These are phyloP conservation scores for Cyclopterus lumpus DNA, from an alignment of 2,797 vertebrate species.

Conservation along the genomic window DNA sequence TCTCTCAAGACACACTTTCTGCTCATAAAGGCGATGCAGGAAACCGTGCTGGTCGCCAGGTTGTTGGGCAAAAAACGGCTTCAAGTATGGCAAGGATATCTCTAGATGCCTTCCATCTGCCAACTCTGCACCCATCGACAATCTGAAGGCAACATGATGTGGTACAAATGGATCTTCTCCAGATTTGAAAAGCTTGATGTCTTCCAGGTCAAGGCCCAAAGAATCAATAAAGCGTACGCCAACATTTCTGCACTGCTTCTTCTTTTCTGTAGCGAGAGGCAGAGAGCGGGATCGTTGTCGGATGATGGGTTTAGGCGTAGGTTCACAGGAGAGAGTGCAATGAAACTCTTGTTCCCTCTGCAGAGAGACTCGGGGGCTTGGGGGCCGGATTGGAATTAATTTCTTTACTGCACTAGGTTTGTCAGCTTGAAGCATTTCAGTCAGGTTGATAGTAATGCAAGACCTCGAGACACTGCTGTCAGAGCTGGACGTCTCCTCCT, in stretches of 20 bases:
- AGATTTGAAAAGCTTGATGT: constrained; percentile 89
- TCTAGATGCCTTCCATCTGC: constrained; percentile 85
- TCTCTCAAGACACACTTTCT: constrained; percentile 91
- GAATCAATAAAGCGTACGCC: constrained; percentile 95
- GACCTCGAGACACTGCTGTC: constrained; percentile 78
- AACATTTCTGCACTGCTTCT: constrained; percentile 76
- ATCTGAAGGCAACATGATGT: constrained; percentile 91
- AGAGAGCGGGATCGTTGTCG: constrained; percentile 88
- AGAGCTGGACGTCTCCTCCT: constrained; percentile 59
- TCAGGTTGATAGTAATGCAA: constrained; percentile 78
- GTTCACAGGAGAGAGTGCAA: constrained; percentile 82
- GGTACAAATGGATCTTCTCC: constrained; percentile 93
- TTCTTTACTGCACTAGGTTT: constrained; percentile 35
- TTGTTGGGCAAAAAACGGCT: constrained; percentile 89
- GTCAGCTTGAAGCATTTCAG: constrained; percentile 67
- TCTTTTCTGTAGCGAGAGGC: constrained; percentile 85
- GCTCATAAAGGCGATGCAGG: constrained; percentile 79
- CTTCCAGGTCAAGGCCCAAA: constrained; percentile 91
- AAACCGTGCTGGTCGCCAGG: constrained; percentile 88
- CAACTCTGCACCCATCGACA: constrained; percentile 91
- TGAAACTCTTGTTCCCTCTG: constrained; percentile 29
- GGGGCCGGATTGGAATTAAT: constrained; percentile 73
- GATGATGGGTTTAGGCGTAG: constrained; percentile 89
- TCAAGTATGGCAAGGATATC: constrained; percentile 88
- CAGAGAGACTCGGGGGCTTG: constrained; percentile 44